These are phyloP conservation scores for Microctonus brassicae DNA, from an alignment of 2,888 invertebrate genomes.

Conservation along the genomic window DNA sequence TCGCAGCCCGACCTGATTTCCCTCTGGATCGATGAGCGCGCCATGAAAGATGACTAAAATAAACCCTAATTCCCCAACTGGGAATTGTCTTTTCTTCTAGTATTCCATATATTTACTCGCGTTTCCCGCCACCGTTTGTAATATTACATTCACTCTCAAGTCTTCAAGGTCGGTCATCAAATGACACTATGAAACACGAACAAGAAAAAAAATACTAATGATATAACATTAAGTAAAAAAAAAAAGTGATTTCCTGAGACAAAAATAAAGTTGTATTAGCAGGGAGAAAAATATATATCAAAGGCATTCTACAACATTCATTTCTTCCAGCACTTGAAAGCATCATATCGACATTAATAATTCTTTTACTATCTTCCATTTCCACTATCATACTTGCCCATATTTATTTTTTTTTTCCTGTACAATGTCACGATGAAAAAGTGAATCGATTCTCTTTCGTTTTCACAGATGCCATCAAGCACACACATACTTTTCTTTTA, in stretches of 20 bases:
- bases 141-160: background rate
- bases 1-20: slow-evolving; percentile 24
- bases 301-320: background rate
- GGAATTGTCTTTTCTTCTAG: background rate
- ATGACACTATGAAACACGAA: background rate
- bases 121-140: background rate
- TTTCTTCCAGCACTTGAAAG: background rate
- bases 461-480: background rate
- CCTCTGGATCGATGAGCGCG: slow-evolving; percentile 26
- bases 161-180: background rate
- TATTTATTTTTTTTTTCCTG: too few relatives aligned
- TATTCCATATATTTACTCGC: background rate
- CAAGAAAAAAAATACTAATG: background rate
- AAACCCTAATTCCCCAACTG: slow-evolving; percentile 9
- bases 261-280: background rate
- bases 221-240: background rate
- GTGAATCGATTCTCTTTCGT: background rate
- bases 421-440: background rate
- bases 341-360: background rate
- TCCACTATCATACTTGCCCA: background rate
- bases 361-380: background rate
- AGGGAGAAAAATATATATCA: background rate
- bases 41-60: slow-evolving; percentile 13
- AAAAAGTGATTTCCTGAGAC: background rate
- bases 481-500: too few relatives aligned